A percentile compares a stretch with the other conserved stretches of the same genome.
Conservation (phyloP, 2,113 vertebrate genomes). For the Ophthalmolycus amberensis region DNA sequence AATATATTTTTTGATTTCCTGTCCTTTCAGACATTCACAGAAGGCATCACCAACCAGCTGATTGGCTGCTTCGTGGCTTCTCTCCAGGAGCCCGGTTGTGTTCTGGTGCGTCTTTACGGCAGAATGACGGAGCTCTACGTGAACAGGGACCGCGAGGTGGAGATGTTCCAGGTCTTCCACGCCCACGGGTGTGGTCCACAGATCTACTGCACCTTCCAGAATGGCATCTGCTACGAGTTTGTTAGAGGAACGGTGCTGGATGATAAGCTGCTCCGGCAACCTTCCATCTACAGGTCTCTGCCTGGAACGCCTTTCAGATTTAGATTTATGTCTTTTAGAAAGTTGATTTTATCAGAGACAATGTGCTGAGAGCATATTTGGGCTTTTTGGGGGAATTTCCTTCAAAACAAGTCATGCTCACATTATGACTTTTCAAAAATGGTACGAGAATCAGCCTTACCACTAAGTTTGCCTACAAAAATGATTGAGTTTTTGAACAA, state of each 20-base stretch:
- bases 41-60: constrained; percentile 85
- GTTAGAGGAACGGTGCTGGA: constrained; percentile 78
- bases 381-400: not conserved
- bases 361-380: not conserved
- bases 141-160: constrained; percentile 78
- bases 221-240: constrained; percentile 87
- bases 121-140: constrained; percentile 82
- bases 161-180: constrained; percentile 81
- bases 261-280: constrained; percentile 76
- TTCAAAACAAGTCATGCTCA: not conserved
- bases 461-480: not conserved
- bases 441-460: not conserved
- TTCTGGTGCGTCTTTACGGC: constrained; percentile 83
- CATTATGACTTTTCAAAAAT: not conserved
- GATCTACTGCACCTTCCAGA: constrained; percentile 85
- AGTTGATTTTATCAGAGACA: not conserved
- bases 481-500: not conserved
- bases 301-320: not conserved
- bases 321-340: not conserved
- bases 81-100: constrained; percentile 63
- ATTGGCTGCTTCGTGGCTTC: constrained; percentile 81
- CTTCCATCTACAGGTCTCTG: constrained; percentile 82
- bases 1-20: no score
- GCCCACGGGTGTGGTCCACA: constrained; percentile 78
- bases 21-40: constrained; percentile 78